phyloP scores from a whole-genome alignment of 2,888 invertebrate genomes.

The Drosophila rellima region DNA sequence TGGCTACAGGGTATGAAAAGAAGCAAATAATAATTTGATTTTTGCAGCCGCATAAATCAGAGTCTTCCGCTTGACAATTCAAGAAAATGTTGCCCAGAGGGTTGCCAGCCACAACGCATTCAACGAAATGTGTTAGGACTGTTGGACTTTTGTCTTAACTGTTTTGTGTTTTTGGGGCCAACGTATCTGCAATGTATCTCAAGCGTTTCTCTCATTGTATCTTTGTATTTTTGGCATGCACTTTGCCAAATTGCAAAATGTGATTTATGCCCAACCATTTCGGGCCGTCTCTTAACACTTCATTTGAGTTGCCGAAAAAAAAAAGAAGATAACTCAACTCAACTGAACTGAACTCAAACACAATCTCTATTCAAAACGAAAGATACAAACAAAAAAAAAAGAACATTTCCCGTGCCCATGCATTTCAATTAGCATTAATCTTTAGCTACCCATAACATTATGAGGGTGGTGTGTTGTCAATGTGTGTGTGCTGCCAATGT shows the following conservation, averaged over 20 bases:
- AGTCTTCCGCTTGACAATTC: constrained; percentile 51
- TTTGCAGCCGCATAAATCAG: constrained; percentile 70
- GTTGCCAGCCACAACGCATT: no score
- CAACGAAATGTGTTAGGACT: no score
- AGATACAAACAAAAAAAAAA: constrained; percentile 1
- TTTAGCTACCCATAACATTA: constrained; percentile 31
- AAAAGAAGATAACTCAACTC: constrained; percentile 22
- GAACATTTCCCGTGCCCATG: constrained; percentile 27
- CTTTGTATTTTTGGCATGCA: constrained; percentile 56
- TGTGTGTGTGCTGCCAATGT: constrained; percentile 12
- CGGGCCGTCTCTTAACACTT: constrained; percentile 71
- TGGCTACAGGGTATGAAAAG: constrained; percentile 40
- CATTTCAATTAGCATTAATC: constrained; percentile 73
- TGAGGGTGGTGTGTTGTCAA: constrained; percentile 19
- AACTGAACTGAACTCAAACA: neutral
- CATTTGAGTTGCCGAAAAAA: constrained; percentile 59
- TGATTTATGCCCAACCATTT: constrained; percentile 69
- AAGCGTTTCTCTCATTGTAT: constrained; percentile 42
- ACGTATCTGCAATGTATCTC: constrained; percentile 40
- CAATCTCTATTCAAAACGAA: neutral
- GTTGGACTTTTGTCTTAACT: constrained; percentile 28
- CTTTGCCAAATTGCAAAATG: constrained; percentile 80
- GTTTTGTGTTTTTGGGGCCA: constrained; percentile 8
- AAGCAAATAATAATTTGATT: constrained; percentile 71
- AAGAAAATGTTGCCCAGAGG: no score